A percentile compares a stretch with the other conserved stretches of the same genome.
Evolutionary conservation across 1,140 invertebrate genomes (phyloP).

Genomic region (Bombus huntii): DNA sequence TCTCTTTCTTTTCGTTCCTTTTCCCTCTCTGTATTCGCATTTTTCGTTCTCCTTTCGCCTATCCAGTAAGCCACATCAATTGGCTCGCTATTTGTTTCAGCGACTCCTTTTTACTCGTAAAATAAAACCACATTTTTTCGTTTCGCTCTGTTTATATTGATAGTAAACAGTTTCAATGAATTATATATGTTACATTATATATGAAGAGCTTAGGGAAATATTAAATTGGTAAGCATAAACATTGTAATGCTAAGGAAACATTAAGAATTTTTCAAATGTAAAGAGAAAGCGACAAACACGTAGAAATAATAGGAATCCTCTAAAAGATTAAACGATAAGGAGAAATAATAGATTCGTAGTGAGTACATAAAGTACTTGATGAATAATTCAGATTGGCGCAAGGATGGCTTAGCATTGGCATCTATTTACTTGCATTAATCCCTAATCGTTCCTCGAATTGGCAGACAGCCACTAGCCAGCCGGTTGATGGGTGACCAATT

Average conservation of each 20-base stretch:
- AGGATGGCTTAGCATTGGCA: background rate
- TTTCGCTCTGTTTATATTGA: background rate
- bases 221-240: background rate
- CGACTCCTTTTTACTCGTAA: background rate
- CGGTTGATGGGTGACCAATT: conserved; percentile 46
- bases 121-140: background rate
- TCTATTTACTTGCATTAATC: conserved; percentile 44
- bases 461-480: conserved; percentile 42
- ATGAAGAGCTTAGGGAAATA: too few relatives aligned
- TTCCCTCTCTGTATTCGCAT: background rate
- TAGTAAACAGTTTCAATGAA: background rate
- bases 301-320: background rate
- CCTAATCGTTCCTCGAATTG: conserved; percentile 42
- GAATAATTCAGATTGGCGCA: conserved; percentile 2
- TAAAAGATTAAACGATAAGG: too few relatives aligned
- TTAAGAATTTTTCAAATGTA: background rate
- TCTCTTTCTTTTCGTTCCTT: background rate
- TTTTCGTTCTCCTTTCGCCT: background rate
- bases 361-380: background rate
- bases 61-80: background rate
- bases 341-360: background rate
- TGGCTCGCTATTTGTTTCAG: background rate
- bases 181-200: too few relatives aligned
- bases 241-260: background rate
- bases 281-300: background rate